phyloP scores from a whole-genome alignment of 2,113 vertebrate genomes.

The Ctenodactylus gundi region DNA sequence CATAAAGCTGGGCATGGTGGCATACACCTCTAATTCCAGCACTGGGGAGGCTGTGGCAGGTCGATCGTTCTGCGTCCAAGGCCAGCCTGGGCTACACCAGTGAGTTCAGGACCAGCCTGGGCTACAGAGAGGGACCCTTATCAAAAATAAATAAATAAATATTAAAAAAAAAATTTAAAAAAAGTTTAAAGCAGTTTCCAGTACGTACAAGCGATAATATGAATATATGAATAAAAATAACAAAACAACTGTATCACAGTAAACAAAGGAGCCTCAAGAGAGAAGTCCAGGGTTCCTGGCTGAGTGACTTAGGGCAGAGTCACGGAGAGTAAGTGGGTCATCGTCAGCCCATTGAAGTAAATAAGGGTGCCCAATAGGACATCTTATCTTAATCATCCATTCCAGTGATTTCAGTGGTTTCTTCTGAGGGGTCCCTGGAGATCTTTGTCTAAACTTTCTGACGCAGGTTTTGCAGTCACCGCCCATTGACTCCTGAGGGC shows the following conservation, averaged over 20 bases:
- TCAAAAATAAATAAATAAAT: no score
- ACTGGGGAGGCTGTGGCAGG: no score
- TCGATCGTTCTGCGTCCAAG: no score
- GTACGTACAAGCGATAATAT: slow-evolving; percentile 15
- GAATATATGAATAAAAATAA: slow-evolving; percentile 1
- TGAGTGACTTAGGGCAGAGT: not conserved
- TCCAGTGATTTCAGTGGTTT: not conserved
- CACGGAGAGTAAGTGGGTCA: no score
- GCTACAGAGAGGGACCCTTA: no score
- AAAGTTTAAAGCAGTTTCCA: not conserved
- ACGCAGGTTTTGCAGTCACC: slow-evolving; percentile 22
- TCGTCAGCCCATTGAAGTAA: not conserved
- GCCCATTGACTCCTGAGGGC: not conserved
- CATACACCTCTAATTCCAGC: no score
- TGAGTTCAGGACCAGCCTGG: no score
- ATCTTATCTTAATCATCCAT: not conserved
- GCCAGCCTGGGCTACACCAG: no score
- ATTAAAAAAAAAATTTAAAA: no score
- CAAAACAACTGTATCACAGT: not conserved
- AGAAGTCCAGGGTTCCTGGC: not conserved
- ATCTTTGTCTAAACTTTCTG: not conserved
- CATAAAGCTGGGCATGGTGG: no score
- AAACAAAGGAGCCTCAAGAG: not conserved
- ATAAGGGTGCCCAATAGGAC: not conserved
- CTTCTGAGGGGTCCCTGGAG: not conserved